Base-by-base conservation (phyloP, 2,888 invertebrate species). In the Lutraria lutraria region DNA sequence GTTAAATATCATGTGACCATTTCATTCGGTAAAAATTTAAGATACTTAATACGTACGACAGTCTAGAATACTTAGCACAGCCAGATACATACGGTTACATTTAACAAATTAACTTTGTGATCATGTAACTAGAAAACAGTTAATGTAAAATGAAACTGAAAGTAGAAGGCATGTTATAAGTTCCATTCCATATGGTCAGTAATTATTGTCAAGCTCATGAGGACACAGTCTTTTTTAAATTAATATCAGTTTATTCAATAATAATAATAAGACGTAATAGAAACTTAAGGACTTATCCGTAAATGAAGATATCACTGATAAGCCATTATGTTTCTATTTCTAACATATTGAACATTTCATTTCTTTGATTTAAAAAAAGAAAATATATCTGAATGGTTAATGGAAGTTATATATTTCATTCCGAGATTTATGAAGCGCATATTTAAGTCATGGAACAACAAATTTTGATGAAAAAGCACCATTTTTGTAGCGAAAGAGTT, bases 121-220 rank as follows among this genome's bases (percentile, higher is more conserved):
- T 76, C 31, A 76, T 25, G 25, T 16, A 76, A 76, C 13, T 16
- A 13, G 15, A 15, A 76, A 76, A 76, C 76, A 16, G 43, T 76
- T 76, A 34, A 83, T 29, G 53, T 16, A 83, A 31, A n/a, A 53
- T 15, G 3, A 76, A 76, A 76, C 76, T 76, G 31, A 76, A 80
- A 56, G 53, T 34, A 85, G 29, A 85, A 25, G 31, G 52, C 31
- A 21, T 19, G 60, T 85, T 34, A 85, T 34, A 82, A 12, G 63
- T 87, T 56, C 79, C 83, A 82, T 83, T 87, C 83, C 83, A 25
- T 79, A n/a, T 56, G 76, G 85, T 76, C 43, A 56, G 76, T 83
- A 82, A 54, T 76, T 54, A 79, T 76, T 52, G 29, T 83, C 82
- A 56, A 87, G 83, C 87, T 31, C 25, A 83, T 87, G 87, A 87